Conservation (phyloP, 2,113 vertebrate species). For the Sardina pilchardus region DNA sequence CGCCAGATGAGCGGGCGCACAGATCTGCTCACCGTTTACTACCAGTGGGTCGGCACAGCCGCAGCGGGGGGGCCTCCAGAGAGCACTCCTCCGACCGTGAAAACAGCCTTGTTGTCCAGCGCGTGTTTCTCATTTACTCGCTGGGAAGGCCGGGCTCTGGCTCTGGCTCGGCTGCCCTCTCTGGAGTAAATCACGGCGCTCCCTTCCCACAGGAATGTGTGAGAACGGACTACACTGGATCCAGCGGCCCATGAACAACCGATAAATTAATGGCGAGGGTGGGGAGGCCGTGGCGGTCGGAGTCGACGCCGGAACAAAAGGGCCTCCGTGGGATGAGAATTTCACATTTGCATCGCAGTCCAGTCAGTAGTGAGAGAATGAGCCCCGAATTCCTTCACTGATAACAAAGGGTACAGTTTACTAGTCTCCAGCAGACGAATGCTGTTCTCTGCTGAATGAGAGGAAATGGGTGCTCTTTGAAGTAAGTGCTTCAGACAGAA, state of each 20-base stretch:
- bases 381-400: not conserved
- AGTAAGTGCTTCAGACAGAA: not conserved
- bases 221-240: not conserved
- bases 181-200: not conserved
- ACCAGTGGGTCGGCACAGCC: not conserved
- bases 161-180: not conserved
- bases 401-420: constrained; percentile 1
- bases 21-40: not conserved
- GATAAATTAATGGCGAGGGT: not conserved
- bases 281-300: not conserved
- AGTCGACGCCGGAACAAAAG: not conserved
- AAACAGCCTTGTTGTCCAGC: not conserved
- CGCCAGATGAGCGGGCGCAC: not conserved
- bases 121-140: not conserved
- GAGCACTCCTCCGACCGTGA: not conserved
- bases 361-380: not conserved
- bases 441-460: not conserved
- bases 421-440: not conserved
- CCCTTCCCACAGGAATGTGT: not conserved
- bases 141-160: not conserved
- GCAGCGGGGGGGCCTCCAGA: too few species aligned
- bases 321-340: not conserved
- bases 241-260: not conserved
- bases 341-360: not conserved
- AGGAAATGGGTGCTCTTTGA: not conserved